Evolutionary conservation across 2,888 invertebrate genomes (phyloP), one percentile per base, ranked within the genome.

Genomic region (Drosophila nigritarsus): DNA sequence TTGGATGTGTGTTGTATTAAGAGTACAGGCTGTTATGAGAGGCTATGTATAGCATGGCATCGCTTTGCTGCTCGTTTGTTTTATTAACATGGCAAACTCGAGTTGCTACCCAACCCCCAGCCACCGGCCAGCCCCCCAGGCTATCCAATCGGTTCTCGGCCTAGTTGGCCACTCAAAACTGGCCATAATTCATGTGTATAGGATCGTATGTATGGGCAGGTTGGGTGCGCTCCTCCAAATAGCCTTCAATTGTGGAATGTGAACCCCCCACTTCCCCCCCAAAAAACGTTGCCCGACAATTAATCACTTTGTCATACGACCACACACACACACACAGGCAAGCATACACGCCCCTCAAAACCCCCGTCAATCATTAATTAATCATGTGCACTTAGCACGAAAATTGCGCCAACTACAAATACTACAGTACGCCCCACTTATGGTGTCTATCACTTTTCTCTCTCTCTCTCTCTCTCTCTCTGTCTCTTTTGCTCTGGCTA

Each of bases 301-400:
- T 82, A 82, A 82, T 82, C 82, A 82, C 86, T 82, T 82, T 82
- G 83, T 80, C 78, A 78, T 83, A 78, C 78, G 72, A 49, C 63
- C 72, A 38, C 34, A 48, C 54, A 27, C 53, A 36, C 24, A 34
- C 20, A 51, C 11, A 24, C 2, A n/a, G 13, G 15, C 38, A 49
- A 27, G 7, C 15, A 15, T 4, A 32, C 11, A n/a, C 36, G 45
- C 45, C 45, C n/a, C 42, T n/a, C 55, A 55, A 51, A 38, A 32
- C 32, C 34, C 53, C 65, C 62, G 64, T 71, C 87, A 87, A 83
- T 83, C 83, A 83, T 83, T 87, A 87, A 83, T 83, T 83, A 87
- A 87, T 87, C 87, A 84, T 82, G 79, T 87, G 83, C 83, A 83
- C 79, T 83, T 83, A 87, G 87, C 82, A 78, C 82, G 84, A 87